Base-by-base conservation (phyloP, 2,113 vertebrate species). In the Pterocles orientalis region DNA sequence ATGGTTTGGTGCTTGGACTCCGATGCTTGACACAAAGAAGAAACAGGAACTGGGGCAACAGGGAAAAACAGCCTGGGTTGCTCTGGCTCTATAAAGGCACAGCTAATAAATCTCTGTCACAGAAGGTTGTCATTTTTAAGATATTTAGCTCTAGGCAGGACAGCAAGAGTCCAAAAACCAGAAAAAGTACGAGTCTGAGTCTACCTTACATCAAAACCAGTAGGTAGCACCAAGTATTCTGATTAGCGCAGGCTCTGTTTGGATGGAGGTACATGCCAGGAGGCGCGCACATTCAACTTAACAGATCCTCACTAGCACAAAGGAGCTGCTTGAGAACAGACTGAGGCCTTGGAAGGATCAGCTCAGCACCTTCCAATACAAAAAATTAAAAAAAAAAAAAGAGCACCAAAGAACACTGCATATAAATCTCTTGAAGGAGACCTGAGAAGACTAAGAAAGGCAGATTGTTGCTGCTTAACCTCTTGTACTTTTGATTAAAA, bases 1-100 rank as follows among this genome's bases (percentile, higher is more conserved):
- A 57, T 1, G 1, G 48, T 79, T 51, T 53, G 33, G 29, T 76
- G 12, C 33, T 80, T 45, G 31, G 16, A 48, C 34, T 29, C 45
- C 16, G n/a, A n/a, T 3, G 2, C 9, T 10, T 65, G 45, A 9
- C 10, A 1, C 62, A n/a, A 47, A 68, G 23, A 18, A 31, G 25
- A 41, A 94, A 36, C 12, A 14, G 15, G 41, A 86, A 14, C 28
- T 0, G 0, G 29, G 26, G 14, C 41, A 54, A 53, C 1, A 2
- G 15, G 60, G 23, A 19, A 77, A 83, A 86, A 10, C n/a, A 82
- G 0, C 17, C 16, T 26, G 8, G 5, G 17, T 50, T 72, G 31
- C 64, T 82, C 65, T 53, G 43, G 31, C 33, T 81, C 36, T 47
- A 25, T 10, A 26, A 39, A 75, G 41, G 18, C 34, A 73, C 10